These are phyloP conservation scores for Engraulis encrasicolus DNA, from an alignment of 2,113 vertebrate genomes.

Conservation along the genomic window DNA sequence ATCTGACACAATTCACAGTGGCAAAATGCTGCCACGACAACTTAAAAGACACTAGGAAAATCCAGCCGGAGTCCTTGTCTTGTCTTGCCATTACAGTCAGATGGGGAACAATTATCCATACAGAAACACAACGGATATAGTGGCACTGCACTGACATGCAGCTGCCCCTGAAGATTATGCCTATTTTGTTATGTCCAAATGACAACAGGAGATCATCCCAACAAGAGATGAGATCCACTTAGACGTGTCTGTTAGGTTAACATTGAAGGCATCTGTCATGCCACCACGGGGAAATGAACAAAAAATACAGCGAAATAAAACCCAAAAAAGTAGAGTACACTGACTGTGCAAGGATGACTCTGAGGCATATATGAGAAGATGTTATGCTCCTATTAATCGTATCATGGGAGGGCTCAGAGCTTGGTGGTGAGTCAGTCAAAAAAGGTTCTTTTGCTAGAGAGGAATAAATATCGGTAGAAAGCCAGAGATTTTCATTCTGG, in stretches of 20 bases:
- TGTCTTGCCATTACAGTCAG: conserved; percentile 55
- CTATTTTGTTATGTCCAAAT: conserved; percentile 55
- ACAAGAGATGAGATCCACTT: conserved; percentile 4
- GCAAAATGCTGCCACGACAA: conserved; percentile 59
- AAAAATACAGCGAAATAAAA: conserved; percentile 5
- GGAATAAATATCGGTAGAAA: no score
- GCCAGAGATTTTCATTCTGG: conserved; percentile 33
- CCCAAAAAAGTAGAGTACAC: background rate
- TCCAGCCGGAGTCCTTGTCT: conserved; percentile 59
- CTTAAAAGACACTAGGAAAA: conserved; percentile 67
- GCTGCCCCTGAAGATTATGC: conserved; percentile 51
- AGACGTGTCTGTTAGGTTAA: background rate
- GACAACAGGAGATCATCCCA: conserved; percentile 38
- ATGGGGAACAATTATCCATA: conserved; percentile 61
- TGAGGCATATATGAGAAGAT: background rate
- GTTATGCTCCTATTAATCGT: background rate
- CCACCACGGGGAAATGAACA: no score
- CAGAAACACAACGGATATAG: background rate
- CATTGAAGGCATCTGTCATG: background rate
- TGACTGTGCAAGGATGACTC: background rate
- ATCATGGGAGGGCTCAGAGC: background rate
- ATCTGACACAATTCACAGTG: conserved; percentile 66
- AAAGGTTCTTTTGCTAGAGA: no score
- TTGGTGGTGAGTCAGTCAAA: background rate
- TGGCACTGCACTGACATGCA: conserved; percentile 41